Base-by-base conservation (phyloP, 2,113 vertebrate genomes). In the Mobula hypostoma region DNA sequence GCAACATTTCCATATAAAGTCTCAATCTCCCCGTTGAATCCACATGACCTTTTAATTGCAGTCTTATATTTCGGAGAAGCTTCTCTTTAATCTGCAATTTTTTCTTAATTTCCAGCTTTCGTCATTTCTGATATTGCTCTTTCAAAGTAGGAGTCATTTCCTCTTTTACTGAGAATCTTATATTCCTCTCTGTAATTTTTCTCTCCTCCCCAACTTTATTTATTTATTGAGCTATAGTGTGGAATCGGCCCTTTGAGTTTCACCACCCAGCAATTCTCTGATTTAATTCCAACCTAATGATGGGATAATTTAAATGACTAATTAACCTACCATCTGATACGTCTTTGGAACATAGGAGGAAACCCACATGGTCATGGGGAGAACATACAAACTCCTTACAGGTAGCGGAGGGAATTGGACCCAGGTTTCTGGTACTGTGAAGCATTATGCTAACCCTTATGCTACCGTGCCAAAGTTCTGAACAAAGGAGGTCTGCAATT, bases 41-140 rank as follows among this genome's bases (percentile, higher is more conserved):
- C 24, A 29, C 36, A 74, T 74, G 72, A 93, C 91, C 70, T 48
- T 93, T 93, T 56, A 74, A 93, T 76, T 93, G 91, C 21, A 17
- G 68, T 1, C 48, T 21, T 24, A 48, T 76, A 93, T 93, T 93
- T 76, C 68, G 9, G 32, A 27, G 68, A 27, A 93, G 5, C 21
- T 72, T 93, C 21, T 56, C 70, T 56, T 74, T 93, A 29, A 72
- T 56, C 48, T 48, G 19, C 14, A 56, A 15, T 48, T 9, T 27
- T 36, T 29, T 29, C 56, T 92, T 40, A 17, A 19, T 48, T 27
- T 12, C 6, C 7, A 40, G 11, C 40, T 70, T 40, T 36, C 36
- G 19, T 32, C n/a, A 92, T 5, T 70, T 92, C 9, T 91, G 88
- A 70, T 40, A 7, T 90, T 21, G 19, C 19, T 70, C 7, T 63